phyloP scores from a whole-genome alignment of 2,113 vertebrate genomes.

The Phainopepla nitens region DNA sequence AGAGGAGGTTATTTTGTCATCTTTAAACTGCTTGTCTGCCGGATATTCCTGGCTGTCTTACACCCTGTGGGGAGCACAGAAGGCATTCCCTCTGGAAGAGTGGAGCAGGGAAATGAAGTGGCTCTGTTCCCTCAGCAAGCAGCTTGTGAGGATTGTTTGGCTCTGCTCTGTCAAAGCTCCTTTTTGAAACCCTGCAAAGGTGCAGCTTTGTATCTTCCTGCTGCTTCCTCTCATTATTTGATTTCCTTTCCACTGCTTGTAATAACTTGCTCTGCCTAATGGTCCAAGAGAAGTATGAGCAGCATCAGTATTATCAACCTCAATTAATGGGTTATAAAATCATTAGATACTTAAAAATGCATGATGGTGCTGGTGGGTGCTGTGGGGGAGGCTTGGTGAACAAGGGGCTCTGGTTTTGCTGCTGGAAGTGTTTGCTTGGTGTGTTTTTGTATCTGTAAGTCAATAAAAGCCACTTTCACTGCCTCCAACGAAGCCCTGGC shows the following conservation, averaged over 20 bases:
- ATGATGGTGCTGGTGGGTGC: neutral
- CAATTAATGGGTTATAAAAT: neutral
- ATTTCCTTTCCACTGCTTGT: neutral
- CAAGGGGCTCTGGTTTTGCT: neutral
- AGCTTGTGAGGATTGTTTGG: neutral
- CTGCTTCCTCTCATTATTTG: neutral
- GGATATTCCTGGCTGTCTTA: neutral
- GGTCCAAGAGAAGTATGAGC: neutral
- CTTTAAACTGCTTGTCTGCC: neutral
- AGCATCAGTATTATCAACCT: neutral
- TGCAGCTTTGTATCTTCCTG: neutral
- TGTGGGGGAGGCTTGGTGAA: neutral
- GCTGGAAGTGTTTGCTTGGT: neutral
- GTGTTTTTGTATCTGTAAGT: neutral
- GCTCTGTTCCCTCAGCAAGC: neutral
- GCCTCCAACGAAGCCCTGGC: neutral
- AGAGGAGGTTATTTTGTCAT: neutral
- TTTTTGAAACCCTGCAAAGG: neutral
- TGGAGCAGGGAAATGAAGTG: neutral
- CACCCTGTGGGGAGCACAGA: neutral
- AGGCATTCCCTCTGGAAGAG: neutral
- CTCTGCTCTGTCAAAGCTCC: neutral
- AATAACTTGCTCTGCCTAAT: neutral
- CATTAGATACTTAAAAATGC: neutral
- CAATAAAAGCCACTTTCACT: conserved; percentile 17